Conservation (phyloP, 1,140 invertebrate species). For the Cyclargus thomasi region DNA sequence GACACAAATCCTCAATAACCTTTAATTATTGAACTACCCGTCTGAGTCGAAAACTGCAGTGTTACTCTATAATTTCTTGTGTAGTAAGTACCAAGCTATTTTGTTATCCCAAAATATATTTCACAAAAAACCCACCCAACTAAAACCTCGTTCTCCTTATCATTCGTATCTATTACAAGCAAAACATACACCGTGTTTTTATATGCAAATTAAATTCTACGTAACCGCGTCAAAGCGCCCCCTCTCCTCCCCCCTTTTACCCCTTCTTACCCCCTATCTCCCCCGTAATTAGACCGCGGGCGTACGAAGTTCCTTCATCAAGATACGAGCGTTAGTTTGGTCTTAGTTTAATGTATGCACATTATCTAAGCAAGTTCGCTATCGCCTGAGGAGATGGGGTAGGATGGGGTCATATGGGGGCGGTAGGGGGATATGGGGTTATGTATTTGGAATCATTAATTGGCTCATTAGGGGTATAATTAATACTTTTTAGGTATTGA, state of each 20-base stretch:
- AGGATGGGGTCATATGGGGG: too few relatives aligned
- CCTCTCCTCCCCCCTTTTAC: neutral
- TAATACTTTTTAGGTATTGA: constrained; percentile 2
- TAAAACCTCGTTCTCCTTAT: neutral
- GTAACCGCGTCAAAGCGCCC: constrained; percentile 32
- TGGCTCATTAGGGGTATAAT: constrained; percentile 17
- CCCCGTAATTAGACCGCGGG: constrained; percentile 59
- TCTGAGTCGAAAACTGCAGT: too few relatives aligned
- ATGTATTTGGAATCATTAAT: constrained; percentile 36
- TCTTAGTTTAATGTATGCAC: constrained; percentile 72
- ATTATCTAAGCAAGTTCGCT: constrained; percentile 69
- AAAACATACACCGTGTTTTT: constrained; percentile 19
- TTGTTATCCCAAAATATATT: too few relatives aligned
- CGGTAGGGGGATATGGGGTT: constrained; percentile 20
- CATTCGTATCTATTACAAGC: constrained; percentile 9
- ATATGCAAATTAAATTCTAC: constrained; percentile 23
- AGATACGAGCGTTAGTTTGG: constrained; percentile 65
- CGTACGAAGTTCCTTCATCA: constrained; percentile 66
- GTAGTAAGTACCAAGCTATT: too few relatives aligned
- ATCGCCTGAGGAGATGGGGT: constrained; percentile 36
- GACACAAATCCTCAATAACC: too few relatives aligned
- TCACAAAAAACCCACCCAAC: too few relatives aligned
- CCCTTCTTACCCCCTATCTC: constrained; percentile 31
- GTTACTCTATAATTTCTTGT: too few relatives aligned
- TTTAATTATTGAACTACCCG: too few relatives aligned